Percentiles rank a stretch among this genome's conserved stretches.
Evolutionary conservation across 2,888 invertebrate species (phyloP).

Genomic region (Leptopterna dolabrata): DNA sequence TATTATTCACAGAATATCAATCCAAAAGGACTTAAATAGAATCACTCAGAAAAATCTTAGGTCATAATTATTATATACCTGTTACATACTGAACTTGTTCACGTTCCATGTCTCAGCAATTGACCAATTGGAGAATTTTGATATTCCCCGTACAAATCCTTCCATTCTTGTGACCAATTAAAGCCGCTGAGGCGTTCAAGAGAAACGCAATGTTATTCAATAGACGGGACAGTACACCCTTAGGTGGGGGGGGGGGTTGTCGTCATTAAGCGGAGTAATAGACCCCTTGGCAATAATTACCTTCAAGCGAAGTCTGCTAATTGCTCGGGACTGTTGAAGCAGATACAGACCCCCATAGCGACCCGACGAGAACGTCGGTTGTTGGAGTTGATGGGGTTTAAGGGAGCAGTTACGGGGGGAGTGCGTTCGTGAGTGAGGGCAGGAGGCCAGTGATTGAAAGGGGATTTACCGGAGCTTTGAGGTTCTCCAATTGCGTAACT

Average conservation of each 20-base stretch:
- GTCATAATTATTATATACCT: too few species aligned
- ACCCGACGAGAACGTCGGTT: background rate
- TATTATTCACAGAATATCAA: too few species aligned
- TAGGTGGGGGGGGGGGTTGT: background rate
- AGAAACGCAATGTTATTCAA: background rate
- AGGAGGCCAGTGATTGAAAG: background rate
- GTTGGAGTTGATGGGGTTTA: background rate
- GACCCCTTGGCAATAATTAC: background rate
- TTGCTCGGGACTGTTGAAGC: background rate
- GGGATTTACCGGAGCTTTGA: background rate
- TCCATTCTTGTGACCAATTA: background rate
- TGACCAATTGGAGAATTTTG: too few species aligned
- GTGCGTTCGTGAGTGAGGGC: background rate
- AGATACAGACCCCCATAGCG: background rate
- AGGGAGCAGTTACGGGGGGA: background rate
- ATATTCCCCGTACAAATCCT: too few species aligned
- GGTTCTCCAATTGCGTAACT: too few species aligned
- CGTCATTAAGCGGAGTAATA: background rate
- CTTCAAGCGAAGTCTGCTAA: background rate
- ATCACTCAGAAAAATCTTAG: too few species aligned
- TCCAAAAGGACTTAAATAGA: too few species aligned
- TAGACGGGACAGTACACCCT: background rate
- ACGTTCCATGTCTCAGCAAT: too few species aligned
- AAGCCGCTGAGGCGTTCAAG: background rate
- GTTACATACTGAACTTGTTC: background rate